Evolutionary conservation across 1,140 invertebrate genomes (phyloP), one percentile per base, ranked within the genome.

Genomic region (Drosophila orosa): DNA sequence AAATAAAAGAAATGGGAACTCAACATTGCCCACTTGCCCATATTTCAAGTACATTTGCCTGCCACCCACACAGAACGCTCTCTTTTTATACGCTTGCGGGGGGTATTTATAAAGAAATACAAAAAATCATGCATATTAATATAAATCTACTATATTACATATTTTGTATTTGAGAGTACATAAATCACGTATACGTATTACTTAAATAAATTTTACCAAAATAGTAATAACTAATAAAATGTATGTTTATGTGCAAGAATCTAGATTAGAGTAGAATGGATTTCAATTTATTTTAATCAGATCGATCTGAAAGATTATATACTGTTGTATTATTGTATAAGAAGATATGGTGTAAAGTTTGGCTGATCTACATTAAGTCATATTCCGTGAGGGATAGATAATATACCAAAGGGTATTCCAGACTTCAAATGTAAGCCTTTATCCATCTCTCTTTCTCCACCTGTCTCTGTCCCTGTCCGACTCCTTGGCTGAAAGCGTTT

Each of bases 21-120:
- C 17, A 27, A 61, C 50, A n/a, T 78, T 86, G 63, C 77, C 81
- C 73, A 84, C 66, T 80, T 84, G 66, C 81, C 72, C 81, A 85
- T 74, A 85, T 85, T 65, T 77, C 59, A 76, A 60, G 39, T 62
- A 45, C 29, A 7, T 0, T 5, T 22, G 54, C 55, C 55, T 22
- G 33, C 59, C 33, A 19, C 63, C 59, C 44, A 67, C 63, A 29
- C 56, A 25, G 1, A 61, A 12, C 5, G 19, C 25, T 25, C 27
- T 48, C 33, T 50, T 42, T 27, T 15, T 12, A 50, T 50, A 67
- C 63, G 9, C 33, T 67, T 40, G 12, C 15, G 4, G 5, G n/a
- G n/a, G 42, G 22, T 24, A 35, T 17, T 35, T 9, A 8, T 12
- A 1, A 12, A 33, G 4, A 3, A 10, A 12, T 3, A 29, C 2